Evolutionary conservation across 1,140 invertebrate species (phyloP), one percentile per base, ranked within the genome.

Genomic region (Hyphantria cunea): DNA sequence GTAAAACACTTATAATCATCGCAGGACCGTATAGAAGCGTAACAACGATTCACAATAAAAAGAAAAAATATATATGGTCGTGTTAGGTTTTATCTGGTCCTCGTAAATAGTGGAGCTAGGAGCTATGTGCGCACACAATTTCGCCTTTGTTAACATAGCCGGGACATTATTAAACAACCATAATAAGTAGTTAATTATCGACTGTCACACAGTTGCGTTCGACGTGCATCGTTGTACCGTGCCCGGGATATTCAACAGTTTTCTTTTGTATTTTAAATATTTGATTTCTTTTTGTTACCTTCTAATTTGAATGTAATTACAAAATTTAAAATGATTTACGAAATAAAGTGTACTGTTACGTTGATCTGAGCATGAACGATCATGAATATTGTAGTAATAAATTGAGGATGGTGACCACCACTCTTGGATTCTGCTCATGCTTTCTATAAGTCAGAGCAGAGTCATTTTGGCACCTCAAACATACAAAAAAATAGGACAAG

Each of bases 151-250:
- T 84, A 82, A 84, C 78, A 82, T 84, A 70, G 78, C 65, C 60
- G 64, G 50, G 56, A 69, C 73, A 74, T 68, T 79, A 80, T 80
- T 76, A 77, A 69, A 73, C 68, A 53, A 55, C 68, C 55, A 68
- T 82, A 75, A 77, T 83, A 82, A 72, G 76, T 77, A 72, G 76
- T 78, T 84, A 84, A 84, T 84, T 84, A 81, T 82, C 66, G 76
- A 74, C 72, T 73, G 70, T 72, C 72, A 66, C 70, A 74, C 51
- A 59, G 52, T 65, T 62, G 68, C 51, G 56, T 68, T 64, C 58
- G 64, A 65, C 53, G 56, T 60, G 59, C 41, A 61, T 34, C 61
- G 45, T 9, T 45, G 51, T 51, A 9, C 59, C 32, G 17, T 15
- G 3, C 17, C 58, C 45, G 52, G 33, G 13, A 47, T 63, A 54